Evolutionary conservation across 2,113 vertebrate genomes (phyloP).

Genomic region (Tenebrosternarchus preto): DNA sequence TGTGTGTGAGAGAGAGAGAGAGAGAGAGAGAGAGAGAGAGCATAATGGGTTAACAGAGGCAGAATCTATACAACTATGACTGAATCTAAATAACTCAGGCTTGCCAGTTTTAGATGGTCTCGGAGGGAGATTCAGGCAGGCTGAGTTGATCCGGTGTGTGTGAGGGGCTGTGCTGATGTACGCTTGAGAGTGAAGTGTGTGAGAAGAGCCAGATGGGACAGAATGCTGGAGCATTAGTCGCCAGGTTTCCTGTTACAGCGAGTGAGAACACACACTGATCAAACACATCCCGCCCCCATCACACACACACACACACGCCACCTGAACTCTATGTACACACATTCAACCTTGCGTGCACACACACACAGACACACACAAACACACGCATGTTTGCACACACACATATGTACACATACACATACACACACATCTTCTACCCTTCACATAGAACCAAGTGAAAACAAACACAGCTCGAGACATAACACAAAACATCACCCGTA

Average conservation of each 20-base stretch:
- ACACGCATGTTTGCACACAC: conserved; percentile 7
- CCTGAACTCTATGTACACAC: not conserved
- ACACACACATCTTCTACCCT: conserved; percentile 22
- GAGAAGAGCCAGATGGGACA: conserved; percentile 42
- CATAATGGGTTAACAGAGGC: not conserved
- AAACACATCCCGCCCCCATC: conserved; percentile 18
- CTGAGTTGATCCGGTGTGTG: not conserved
- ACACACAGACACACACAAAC: conserved; percentile 20
- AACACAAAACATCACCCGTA: not conserved
- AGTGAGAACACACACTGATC: conserved; percentile 15
- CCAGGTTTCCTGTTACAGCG: conserved; percentile 32
- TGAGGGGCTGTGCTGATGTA: conserved; percentile 4
- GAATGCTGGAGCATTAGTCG: conserved; percentile 35
- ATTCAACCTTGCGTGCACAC: conserved; percentile 22
- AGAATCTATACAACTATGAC: too few species aligned
- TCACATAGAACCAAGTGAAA: not conserved
- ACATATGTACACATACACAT: conserved; percentile 22
- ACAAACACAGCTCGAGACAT: conserved; percentile 14
- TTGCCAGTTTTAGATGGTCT: not conserved
- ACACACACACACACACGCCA: not conserved
- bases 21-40: not conserved
- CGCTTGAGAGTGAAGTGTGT: conserved; percentile 13
- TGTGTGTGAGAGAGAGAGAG: conserved; percentile 1
- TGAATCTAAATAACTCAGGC: not conserved
- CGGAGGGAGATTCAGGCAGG: not conserved